Percentiles rank a stretch among this genome's conserved stretches.
phyloP scores from a whole-genome alignment of 37 sponge, comb jelly and placozoan species.

The Oopsacas minuta region DNA sequence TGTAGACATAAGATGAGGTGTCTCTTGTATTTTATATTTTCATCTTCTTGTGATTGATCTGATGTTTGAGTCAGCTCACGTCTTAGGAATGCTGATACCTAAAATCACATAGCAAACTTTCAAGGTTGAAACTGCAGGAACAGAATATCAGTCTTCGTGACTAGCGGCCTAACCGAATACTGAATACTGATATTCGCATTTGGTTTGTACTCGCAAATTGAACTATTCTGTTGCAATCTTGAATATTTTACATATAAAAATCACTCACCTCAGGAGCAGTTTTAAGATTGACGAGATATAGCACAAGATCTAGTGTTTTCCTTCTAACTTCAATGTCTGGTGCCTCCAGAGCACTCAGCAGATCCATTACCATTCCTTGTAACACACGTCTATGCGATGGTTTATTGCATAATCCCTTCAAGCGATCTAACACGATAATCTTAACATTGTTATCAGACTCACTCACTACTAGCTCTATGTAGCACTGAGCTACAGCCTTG shows the following conservation, averaged over 20 bases:
- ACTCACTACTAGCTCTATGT: slow-evolving; percentile 89
- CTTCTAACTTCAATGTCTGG: slow-evolving; percentile 88
- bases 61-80: not conserved
- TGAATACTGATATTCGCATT: no score
- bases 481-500: slow-evolving; percentile 96
- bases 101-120: not conserved
- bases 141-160: no score
- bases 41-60: not conserved
- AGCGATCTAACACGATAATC: slow-evolving; percentile 86
- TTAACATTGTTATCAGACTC: slow-evolving; percentile 99
- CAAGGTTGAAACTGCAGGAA: no score
- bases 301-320: slow-evolving; percentile 81
- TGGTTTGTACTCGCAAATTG: no score
- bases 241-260: not conserved
- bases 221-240: no score
- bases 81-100: not conserved
- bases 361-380: slow-evolving; percentile 90
- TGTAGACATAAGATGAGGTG: slow-evolving; percentile 14
- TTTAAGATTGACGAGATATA: slow-evolving; percentile 70
- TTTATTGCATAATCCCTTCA: slow-evolving; percentile 50
- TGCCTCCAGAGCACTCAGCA: slow-evolving; percentile 70
- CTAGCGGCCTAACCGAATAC: no score
- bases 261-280: slow-evolving; percentile 78
- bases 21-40: not conserved
- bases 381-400: slow-evolving; percentile 65